These are phyloP conservation scores for Elephas maximus DNA, from an alignment of 2,113 vertebrate species.

Conservation along the genomic window DNA sequence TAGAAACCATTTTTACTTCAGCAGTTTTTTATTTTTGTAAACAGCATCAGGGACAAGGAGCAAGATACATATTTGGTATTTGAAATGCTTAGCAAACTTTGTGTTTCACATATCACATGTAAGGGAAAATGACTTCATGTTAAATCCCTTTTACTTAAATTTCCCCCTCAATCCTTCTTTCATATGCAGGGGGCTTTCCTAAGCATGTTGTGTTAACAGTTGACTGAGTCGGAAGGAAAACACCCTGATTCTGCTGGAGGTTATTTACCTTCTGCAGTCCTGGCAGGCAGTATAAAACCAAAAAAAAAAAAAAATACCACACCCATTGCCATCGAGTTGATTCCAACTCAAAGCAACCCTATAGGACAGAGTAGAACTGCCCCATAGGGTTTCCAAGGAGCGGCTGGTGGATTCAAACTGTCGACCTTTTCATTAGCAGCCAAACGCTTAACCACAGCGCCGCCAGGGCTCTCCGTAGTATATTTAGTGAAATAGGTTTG, in stretches of 20 bases:
- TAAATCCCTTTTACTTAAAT: background rate
- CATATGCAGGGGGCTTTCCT: background rate
- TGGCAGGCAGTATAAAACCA: background rate
- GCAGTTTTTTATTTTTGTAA: conserved; percentile 32
- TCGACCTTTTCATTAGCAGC: no score
- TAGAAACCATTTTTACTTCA: conserved; percentile 46
- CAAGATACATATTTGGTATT: background rate
- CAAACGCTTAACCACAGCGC: no score
- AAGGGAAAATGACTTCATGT: background rate
- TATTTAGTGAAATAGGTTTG: background rate
- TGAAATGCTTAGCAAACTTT: conserved; percentile 44
- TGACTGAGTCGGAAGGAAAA: background rate
- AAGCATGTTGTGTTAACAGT: background rate
- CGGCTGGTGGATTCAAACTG: no score
- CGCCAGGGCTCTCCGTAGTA: background rate
- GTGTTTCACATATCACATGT: background rate
- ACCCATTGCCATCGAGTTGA: no score
- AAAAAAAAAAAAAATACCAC: no score
- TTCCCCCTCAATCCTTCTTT: background rate
- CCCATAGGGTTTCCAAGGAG: no score
- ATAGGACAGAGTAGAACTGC: no score
- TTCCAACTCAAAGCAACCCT: no score
- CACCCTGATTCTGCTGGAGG: background rate
- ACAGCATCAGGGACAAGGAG: background rate
- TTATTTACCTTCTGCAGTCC: background rate